Percentiles rank a stretch among this genome's conserved stretches.
Evolutionary conservation across 2,113 vertebrate genomes (phyloP).

Genomic region (Lagopus leucura): DNA sequence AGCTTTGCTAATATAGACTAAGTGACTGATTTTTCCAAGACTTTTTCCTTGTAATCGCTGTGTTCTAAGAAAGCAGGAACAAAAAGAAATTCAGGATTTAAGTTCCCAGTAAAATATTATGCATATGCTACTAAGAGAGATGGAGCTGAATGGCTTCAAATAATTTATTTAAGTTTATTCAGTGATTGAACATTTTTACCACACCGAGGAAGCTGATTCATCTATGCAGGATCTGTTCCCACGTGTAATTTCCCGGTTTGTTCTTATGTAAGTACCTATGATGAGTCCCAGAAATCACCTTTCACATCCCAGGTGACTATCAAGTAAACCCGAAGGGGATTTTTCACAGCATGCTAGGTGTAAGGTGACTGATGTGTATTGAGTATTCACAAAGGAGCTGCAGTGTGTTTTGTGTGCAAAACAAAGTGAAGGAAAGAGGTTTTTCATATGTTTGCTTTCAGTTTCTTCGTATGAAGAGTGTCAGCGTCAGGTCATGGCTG

Average conservation of each 20-base stretch:
- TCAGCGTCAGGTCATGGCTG: neutral
- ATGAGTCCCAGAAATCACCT: neutral
- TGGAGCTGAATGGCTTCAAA: neutral
- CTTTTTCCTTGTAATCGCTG: neutral
- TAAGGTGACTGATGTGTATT: neutral
- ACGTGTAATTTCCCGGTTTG: neutral
- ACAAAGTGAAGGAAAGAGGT: neutral
- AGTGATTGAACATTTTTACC: neutral
- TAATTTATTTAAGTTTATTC: neutral
- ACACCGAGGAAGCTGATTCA: neutral
- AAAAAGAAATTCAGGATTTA: neutral
- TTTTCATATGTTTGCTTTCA: neutral
- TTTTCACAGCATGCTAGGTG: neutral
- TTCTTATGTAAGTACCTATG: neutral
- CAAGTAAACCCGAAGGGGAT: neutral
- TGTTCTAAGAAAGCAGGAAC: neutral
- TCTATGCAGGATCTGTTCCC: neutral
- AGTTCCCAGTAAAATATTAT: neutral
- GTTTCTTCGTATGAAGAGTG: neutral
- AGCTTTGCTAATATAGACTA: constrained; percentile 2
- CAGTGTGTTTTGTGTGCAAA: neutral
- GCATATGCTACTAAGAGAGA: neutral
- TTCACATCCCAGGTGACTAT: neutral
- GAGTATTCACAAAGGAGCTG: neutral
- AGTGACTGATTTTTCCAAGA: neutral